A percentile compares a stretch with the other conserved stretches of the same genome.
Conservation (phyloP, 1,140 invertebrate species). For the Spodoptera litura region DNA sequence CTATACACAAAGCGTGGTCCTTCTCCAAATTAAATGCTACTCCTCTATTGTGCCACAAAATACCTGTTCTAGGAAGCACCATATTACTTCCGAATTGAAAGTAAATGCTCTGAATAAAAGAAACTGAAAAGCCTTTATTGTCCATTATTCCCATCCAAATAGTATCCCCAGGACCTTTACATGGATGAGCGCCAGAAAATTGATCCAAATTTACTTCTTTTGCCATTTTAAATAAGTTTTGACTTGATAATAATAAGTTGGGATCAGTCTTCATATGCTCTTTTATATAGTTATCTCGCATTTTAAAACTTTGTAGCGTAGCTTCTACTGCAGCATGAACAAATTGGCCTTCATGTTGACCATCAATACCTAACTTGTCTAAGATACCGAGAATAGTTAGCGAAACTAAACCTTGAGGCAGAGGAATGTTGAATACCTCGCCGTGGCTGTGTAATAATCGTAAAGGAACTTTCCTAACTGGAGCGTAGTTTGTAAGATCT, state of each 20-base stretch:
- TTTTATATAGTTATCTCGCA: constrained; percentile 75
- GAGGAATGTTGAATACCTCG: constrained; percentile 73
- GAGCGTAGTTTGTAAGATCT: constrained; percentile 74
- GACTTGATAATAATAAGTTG: constrained; percentile 62
- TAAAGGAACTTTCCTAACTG: constrained; percentile 69
- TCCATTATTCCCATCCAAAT: constrained; percentile 82
- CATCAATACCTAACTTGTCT: constrained; percentile 73
- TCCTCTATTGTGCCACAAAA: constrained; percentile 80
- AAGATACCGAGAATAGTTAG: constrained; percentile 74
- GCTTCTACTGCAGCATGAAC: constrained; percentile 78
- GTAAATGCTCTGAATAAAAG: constrained; percentile 79
- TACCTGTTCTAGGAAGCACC: constrained; percentile 74
- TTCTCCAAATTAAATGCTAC: constrained; percentile 67
- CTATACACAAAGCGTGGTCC: constrained; percentile 64
- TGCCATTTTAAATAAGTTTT: constrained; percentile 68
- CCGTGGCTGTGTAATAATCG: constrained; percentile 66
- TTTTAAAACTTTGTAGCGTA: constrained; percentile 75
- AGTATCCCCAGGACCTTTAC: constrained; percentile 73
- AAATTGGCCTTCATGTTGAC: constrained; percentile 76
- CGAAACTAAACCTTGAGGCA: constrained; percentile 77
- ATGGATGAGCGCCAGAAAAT: constrained; percentile 55
- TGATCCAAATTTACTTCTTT: constrained; percentile 64
- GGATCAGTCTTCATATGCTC: constrained; percentile 75
- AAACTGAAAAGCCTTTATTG: constrained; percentile 76
- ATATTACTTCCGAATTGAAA: constrained; percentile 74